A percentile compares a stretch with the other conserved stretches of the same genome.
phyloP scores from a whole-genome alignment of 2,113 vertebrate species.

The Taxidea taxus region DNA sequence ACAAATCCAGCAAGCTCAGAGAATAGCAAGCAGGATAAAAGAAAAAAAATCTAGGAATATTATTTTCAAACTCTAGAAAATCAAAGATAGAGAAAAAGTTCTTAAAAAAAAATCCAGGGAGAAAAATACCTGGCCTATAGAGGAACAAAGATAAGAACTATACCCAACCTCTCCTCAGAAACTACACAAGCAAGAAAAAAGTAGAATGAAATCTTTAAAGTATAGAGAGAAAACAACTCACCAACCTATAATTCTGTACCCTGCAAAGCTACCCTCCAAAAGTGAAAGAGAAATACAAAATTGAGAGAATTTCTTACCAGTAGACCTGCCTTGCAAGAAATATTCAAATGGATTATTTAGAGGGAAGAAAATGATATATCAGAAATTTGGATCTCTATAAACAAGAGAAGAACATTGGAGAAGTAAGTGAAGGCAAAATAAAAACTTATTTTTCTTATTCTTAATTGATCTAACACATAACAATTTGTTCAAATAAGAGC shows the following conservation, averaged over 20 bases:
- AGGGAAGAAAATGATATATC: neutral
- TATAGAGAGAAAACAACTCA: neutral
- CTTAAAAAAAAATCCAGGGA: neutral
- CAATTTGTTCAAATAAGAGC: neutral
- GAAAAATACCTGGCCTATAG: neutral
- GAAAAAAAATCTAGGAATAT: neutral
- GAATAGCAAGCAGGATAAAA: neutral
- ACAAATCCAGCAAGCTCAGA: neutral
- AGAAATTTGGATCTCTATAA: neutral
- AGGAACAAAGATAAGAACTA: neutral
- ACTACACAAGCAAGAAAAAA: neutral
- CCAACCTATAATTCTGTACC: neutral
- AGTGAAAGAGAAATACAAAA: neutral
- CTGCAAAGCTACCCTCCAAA: neutral
- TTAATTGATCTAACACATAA: neutral
- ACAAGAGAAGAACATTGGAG: neutral
- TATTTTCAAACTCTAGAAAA: neutral
- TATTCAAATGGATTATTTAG: neutral
- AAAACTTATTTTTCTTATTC: neutral
- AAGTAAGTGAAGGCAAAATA: neutral
- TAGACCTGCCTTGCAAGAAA: neutral
- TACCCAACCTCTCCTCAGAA: neutral
- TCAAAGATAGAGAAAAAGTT: neutral
- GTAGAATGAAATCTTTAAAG: neutral
- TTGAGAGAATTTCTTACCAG: neutral